phyloP scores from a whole-genome alignment of 1,140 invertebrate genomes.

The Conopomorpha cramerella region DNA sequence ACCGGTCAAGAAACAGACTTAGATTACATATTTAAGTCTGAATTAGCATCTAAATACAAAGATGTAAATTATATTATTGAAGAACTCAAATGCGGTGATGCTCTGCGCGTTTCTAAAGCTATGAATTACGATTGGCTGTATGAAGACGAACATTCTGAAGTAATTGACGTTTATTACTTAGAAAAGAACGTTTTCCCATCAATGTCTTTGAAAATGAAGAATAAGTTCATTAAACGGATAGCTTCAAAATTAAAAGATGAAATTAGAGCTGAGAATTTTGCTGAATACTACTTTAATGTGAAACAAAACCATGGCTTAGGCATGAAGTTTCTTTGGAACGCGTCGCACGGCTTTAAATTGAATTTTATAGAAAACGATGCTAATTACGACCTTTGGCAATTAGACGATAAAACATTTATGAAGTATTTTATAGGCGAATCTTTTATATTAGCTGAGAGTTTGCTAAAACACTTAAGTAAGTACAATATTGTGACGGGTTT shows the following conservation, averaged over 20 bases:
- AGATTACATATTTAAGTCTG: slow-evolving; percentile 7
- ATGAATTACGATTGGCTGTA: slow-evolving; percentile 8
- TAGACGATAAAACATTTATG: too few relatives aligned
- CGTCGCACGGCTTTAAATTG: too few relatives aligned
- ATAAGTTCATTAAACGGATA: slow-evolving; percentile 3
- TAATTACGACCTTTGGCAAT: too few relatives aligned
- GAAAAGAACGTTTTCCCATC: slow-evolving; percentile 7
- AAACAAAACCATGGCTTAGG: too few relatives aligned
- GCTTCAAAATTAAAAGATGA: slow-evolving; percentile 1
- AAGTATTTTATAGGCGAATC: too few relatives aligned
- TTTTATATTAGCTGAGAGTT: too few relatives aligned
- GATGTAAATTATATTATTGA: slow-evolving; percentile 5
- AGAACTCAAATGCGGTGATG: slow-evolving; percentile 6
- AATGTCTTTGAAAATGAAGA: slow-evolving; percentile 9
- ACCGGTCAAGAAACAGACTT: slow-evolving; percentile 3
- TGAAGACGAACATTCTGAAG: slow-evolving; percentile 3
- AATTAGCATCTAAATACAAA: slow-evolving; percentile 5
- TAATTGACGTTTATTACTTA: slow-evolving; percentile 6
- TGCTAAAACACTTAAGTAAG: too few relatives aligned
- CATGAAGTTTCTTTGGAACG: too few relatives aligned
- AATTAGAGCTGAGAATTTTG: slow-evolving; percentile 3
- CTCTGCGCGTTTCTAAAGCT: slow-evolving; percentile 5
- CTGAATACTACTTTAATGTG: slow-evolving; percentile 3
- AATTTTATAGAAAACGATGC: too few relatives aligned
- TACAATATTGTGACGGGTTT: too few relatives aligned